These are phyloP conservation scores for Agonum fuliginosum DNA, from an alignment of 2,888 invertebrate genomes.

Conservation along the genomic window DNA sequence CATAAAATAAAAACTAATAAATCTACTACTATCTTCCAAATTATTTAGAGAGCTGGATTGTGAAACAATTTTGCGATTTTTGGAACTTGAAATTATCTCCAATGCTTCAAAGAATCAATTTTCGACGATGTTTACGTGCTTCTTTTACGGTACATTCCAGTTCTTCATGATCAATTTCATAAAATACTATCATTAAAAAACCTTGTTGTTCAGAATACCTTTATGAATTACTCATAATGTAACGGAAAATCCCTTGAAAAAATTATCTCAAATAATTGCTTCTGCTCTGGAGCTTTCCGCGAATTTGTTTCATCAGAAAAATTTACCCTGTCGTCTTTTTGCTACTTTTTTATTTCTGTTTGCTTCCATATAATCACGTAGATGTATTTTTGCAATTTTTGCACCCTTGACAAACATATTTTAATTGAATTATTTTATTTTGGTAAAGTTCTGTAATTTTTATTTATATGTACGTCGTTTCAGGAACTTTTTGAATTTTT, in stretches of 20 bases:
- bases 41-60: neutral
- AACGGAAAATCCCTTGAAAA: conserved; percentile 45
- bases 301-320: neutral
- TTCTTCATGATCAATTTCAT: neutral
- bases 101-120: conserved; percentile 28
- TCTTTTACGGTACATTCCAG: conserved; percentile 14
- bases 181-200: conserved; percentile 31
- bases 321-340: conserved; percentile 2
- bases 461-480: no score
- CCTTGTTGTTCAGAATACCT: neutral
- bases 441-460: no score
- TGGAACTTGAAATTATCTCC: conserved; percentile 14
- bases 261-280: conserved; percentile 30
- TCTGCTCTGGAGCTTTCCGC: neutral
- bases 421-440: no score
- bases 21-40: neutral
- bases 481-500: no score
- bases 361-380: no score
- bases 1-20: conserved; percentile 39
- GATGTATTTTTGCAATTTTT: no score
- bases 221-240: conserved; percentile 31
- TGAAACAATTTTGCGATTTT: conserved; percentile 8
- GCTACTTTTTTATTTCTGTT: no score
- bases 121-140: conserved; percentile 12
- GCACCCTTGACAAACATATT: no score